Evolutionary conservation across 2,113 vertebrate species (phyloP).

Genomic region (Melanostigma gelatinosum): DNA sequence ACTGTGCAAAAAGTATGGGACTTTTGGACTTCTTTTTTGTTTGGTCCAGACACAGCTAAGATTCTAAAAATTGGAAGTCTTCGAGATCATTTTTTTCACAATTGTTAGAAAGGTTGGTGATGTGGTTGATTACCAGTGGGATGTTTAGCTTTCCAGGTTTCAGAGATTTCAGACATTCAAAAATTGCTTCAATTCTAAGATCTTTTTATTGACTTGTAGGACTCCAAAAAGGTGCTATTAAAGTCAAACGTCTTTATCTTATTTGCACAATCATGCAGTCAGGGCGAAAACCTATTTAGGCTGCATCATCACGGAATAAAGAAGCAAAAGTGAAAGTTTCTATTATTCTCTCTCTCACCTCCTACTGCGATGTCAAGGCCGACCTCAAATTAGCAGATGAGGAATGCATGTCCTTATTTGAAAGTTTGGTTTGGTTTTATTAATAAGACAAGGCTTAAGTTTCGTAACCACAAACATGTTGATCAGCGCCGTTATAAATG

Average conservation of each 20-base stretch:
- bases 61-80: not conserved
- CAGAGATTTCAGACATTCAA: not conserved
- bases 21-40: constrained; percentile 11
- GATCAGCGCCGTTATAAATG: not conserved
- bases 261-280: not conserved
- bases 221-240: too few species aligned
- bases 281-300: not conserved
- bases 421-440: not conserved
- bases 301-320: not conserved
- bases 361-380: not conserved
- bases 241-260: not conserved
- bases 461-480: not conserved
- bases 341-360: not conserved
- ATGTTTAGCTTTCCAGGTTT: not conserved
- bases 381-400: not conserved
- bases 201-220: not conserved
- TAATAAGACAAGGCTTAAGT: not conserved
- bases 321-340: not conserved
- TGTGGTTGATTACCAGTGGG: not conserved
- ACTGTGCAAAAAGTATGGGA: not conserved
- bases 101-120: not conserved
- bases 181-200: not conserved
- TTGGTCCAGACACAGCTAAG: constrained; percentile 11
- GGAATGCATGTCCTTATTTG: not conserved
- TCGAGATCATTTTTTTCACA: not conserved